phyloP scores from a whole-genome alignment of 2,113 vertebrate species.

The Jaculus jaculus region DNA sequence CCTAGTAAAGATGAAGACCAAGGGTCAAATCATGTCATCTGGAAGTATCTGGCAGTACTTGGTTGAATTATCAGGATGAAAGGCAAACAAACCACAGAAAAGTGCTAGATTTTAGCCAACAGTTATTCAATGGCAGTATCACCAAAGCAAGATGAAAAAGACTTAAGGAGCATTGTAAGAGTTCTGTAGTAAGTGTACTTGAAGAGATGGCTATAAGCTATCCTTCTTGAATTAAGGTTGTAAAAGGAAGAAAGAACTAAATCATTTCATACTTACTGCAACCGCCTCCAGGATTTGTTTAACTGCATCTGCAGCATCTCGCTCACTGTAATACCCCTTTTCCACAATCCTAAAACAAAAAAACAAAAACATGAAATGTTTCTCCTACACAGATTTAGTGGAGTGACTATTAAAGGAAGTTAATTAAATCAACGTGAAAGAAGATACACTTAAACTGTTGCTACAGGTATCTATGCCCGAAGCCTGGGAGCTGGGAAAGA shows the following conservation, averaged over 20 bases:
- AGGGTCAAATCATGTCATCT: not conserved
- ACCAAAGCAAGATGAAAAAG: not conserved
- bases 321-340: constrained; percentile 92
- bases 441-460: constrained; percentile 39
- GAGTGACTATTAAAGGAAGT: constrained; percentile 44
- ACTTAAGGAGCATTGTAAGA: not conserved
- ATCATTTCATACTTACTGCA: constrained; percentile 87
- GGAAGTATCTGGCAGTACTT: not conserved
- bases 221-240: not conserved
- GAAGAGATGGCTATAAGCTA: no score
- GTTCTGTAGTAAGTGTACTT: not conserved
- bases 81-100: not conserved
- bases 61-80: not conserved
- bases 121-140: not conserved
- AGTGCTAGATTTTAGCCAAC: not conserved
- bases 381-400: constrained; percentile 47
- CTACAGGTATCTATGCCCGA: not conserved
- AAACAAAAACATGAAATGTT: constrained; percentile 60
- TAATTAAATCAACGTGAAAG: not conserved
- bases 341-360: constrained; percentile 89
- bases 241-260: not conserved
- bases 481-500: not conserved
- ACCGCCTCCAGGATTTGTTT: constrained; percentile 93
- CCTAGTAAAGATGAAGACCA: not conserved
- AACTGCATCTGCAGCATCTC: constrained; percentile 92